Percentiles rank a stretch among this genome's conserved stretches.
Conservation (phyloP, 2,797 vertebrate genomes). For the Coluber constrictor region DNA sequence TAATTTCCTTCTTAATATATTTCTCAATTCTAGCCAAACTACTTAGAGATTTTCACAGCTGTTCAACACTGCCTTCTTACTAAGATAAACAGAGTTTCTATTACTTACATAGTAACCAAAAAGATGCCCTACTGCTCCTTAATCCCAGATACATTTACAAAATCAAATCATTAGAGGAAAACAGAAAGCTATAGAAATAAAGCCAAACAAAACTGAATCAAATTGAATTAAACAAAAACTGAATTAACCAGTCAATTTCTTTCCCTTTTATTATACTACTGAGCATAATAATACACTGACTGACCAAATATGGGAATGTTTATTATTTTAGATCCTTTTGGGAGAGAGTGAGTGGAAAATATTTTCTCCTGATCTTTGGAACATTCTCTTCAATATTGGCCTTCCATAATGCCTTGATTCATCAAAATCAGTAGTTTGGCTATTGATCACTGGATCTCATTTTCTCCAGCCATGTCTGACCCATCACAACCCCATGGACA, state of each 20-base stretch:
- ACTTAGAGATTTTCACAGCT: not conserved
- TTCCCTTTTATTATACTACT: not conserved
- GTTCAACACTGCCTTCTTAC: not conserved
- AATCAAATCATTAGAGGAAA: not conserved
- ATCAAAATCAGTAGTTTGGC: not conserved
- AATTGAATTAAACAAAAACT: not conserved
- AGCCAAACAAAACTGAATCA: not conserved
- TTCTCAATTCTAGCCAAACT: not conserved
- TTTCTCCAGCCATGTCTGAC: not conserved
- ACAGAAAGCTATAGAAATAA: not conserved
- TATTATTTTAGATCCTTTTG: not conserved
- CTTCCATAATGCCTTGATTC: not conserved
- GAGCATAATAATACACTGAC: not conserved
- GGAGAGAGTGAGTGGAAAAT: not conserved
- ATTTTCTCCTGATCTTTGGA: not conserved
- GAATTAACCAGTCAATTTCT: not conserved
- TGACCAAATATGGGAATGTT: not conserved
- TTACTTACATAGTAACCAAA: not conserved
- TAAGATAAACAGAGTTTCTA: not conserved
- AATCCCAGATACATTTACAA: not conserved
- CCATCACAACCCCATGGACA: too few species aligned
- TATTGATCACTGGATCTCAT: not conserved
- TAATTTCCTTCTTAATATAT: not conserved
- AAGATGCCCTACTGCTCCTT: not conserved
- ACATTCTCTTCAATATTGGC: not conserved